A percentile compares a stretch with the other conserved stretches of the same genome.
Evolutionary conservation across 2,113 vertebrate genomes (phyloP).

Genomic region (Caracal caracal): DNA sequence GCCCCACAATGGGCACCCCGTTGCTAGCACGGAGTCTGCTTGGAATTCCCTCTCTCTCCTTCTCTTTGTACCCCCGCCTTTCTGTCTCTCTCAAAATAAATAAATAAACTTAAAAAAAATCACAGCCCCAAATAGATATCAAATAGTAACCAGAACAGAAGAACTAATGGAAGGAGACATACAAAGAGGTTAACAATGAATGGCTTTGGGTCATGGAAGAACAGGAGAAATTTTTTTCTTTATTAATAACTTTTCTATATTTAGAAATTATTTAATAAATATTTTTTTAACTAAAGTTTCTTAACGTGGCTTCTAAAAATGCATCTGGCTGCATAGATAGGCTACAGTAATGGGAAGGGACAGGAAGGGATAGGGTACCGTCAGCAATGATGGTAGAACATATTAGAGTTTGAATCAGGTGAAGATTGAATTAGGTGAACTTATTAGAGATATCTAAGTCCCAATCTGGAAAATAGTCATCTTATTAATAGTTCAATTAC

Average conservation of each 20-base stretch:
- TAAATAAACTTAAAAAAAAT: neutral
- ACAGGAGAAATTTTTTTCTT: neutral
- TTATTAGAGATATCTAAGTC: neutral
- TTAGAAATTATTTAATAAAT: neutral
- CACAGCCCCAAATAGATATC: neutral
- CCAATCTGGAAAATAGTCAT: neutral
- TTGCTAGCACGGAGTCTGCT: neutral
- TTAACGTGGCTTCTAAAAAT: neutral
- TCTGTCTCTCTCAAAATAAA: neutral
- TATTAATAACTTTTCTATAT: neutral
- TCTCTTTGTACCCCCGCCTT: neutral
- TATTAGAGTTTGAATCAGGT: neutral
- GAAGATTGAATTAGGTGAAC: neutral
- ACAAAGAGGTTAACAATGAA: neutral
- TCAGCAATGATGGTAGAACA: neutral
- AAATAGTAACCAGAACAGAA: neutral
- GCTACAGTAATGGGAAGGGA: neutral
- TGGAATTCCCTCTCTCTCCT: neutral
- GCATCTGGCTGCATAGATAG: neutral
- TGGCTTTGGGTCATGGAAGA: neutral
- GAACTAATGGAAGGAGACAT: neutral
- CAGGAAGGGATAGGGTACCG: neutral
- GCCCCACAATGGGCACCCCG: neutral
- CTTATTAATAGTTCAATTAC: neutral
- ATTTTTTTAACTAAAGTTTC: neutral